These are phyloP conservation scores for Ornithorhynchus anatinus DNA, from an alignment of 2,113 vertebrate genomes.

Conservation along the genomic window DNA sequence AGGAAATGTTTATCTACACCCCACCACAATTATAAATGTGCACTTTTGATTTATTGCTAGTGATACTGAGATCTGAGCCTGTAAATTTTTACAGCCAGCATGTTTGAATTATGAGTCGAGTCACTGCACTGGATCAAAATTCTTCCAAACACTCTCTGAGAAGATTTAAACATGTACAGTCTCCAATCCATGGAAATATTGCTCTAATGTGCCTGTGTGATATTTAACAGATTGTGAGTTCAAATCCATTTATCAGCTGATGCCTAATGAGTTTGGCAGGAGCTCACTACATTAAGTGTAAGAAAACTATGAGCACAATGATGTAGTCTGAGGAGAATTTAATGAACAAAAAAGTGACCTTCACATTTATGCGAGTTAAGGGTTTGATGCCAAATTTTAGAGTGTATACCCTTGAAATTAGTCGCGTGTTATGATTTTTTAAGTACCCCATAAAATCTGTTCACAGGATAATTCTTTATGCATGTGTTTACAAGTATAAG, in stretches of 20 bases:
- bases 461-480: not conserved
- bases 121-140: slow-evolving; percentile 53
- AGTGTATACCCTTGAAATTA: slow-evolving; percentile 22
- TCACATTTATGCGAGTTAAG: slow-evolving; percentile 57
- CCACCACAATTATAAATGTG: slow-evolving; percentile 35
- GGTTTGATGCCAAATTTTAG: slow-evolving; percentile 62
- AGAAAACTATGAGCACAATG: slow-evolving; percentile 55
- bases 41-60: slow-evolving; percentile 54
- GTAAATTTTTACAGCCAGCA: slow-evolving; percentile 59
- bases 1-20: slow-evolving; percentile 38
- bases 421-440: slow-evolving; percentile 26
- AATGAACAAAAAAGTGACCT: slow-evolving; percentile 65
- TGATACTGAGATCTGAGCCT: slow-evolving; percentile 44
- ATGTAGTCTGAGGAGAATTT: slow-evolving; percentile 61
- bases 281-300: slow-evolving; percentile 41
- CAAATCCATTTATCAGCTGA: slow-evolving; percentile 69
- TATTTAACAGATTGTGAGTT: slow-evolving; percentile 70
- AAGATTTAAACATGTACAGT: slow-evolving; percentile 60
- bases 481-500: not conserved
- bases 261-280: slow-evolving; percentile 67
- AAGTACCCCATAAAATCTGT: slow-evolving; percentile 4
- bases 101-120: slow-evolving; percentile 57
- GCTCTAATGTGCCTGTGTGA: slow-evolving; percentile 52
- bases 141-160: slow-evolving; percentile 44
- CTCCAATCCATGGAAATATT: slow-evolving; percentile 62